Base-by-base conservation (phyloP, 2,113 vertebrate genomes). In the Penelope pileata region DNA sequence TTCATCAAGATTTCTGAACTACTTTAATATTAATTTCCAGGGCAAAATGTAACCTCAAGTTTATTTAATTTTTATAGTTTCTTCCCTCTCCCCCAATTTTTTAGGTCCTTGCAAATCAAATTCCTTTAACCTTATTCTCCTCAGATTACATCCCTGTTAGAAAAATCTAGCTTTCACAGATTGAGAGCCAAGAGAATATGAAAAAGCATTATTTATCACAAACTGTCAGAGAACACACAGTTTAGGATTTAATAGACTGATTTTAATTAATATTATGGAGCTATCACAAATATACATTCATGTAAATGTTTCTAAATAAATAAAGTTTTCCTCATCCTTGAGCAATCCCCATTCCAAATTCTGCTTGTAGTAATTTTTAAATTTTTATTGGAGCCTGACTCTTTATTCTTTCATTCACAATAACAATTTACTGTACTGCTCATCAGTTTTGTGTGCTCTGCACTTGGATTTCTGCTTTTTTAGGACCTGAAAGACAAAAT, bases 31-130 rank as follows among this genome's bases (percentile, higher is more conserved):
- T 30, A 54, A 72, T 36, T 50, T 36, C 22, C 29, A 63, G 16
- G 38, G 21, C 22, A 91, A 86, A 81, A 43, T 34, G 3, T 27
- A 30, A 38, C 17, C 4, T 92, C 68, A 80, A 81, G 8, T 1
- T 18, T 48, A 54, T 8, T 11, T 16, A 53, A 3, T 67, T 87
- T 78, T 91, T 26, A 13, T 14, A 34, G 29, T 5, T 19, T 32
- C 24, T n/a, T 2, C 34, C 10, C 51, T 16, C 27, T 18, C 0
- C 2, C 18, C 4, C 1, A n/a, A 4, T 19, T 9, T 42, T 30
- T 53, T 22, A 24, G 12, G 16, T 48, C 27, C 30, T 70, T 80
- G 9, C 1, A 74, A 89, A 66, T 58, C 7, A 53, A 91, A 58
- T 50, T 77, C 12, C 12, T 81, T 54, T 87, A 75, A 29, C 9